Conservation (phyloP, 2,888 invertebrate species). For the Hyposoter didymator region DNA sequence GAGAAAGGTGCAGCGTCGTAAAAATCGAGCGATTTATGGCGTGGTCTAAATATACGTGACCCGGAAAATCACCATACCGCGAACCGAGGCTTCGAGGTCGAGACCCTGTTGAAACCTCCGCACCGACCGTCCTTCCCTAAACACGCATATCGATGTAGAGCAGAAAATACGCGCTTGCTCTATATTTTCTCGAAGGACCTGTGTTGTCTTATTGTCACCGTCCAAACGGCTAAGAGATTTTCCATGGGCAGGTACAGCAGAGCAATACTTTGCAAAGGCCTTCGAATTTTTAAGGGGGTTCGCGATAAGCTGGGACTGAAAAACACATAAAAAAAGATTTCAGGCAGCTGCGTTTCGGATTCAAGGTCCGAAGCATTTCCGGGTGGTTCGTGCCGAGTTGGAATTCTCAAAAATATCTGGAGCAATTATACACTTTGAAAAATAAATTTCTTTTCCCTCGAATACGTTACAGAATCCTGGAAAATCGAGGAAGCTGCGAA, state of each 20-base stretch:
- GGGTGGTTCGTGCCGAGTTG: background rate
- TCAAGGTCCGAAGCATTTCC: constrained; percentile 26
- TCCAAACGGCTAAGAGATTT: constrained; percentile 30
- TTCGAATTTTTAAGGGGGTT: constrained; percentile 36
- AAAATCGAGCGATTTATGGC: constrained; percentile 67
- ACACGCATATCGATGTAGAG: constrained; percentile 45
- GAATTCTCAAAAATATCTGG: constrained; percentile 6
- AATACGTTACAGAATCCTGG: constrained; percentile 52
- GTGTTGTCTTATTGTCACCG: constrained; percentile 50
- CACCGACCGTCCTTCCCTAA: constrained; percentile 3
- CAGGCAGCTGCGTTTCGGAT: constrained; percentile 34
- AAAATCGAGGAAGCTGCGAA: constrained; percentile 67
- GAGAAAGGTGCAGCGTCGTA: constrained; percentile 43
- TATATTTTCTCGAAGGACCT: constrained; percentile 59
- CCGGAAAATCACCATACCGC: constrained; percentile 61
- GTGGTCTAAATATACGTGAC: constrained; percentile 32
- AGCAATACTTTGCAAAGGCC: constrained; percentile 41
- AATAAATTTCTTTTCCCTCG: background rate
- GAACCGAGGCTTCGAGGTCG: constrained; percentile 58
- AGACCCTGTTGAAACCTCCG: constrained; percentile 52
- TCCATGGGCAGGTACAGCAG: constrained; percentile 42
- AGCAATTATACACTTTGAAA: background rate
- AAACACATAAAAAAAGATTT: constrained; percentile 41
- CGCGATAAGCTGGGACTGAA: constrained; percentile 50
- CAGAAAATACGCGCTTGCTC: constrained; percentile 44